Evolutionary conservation across 2,888 invertebrate genomes (phyloP).

Genomic region (Emmelina monodactyla): DNA sequence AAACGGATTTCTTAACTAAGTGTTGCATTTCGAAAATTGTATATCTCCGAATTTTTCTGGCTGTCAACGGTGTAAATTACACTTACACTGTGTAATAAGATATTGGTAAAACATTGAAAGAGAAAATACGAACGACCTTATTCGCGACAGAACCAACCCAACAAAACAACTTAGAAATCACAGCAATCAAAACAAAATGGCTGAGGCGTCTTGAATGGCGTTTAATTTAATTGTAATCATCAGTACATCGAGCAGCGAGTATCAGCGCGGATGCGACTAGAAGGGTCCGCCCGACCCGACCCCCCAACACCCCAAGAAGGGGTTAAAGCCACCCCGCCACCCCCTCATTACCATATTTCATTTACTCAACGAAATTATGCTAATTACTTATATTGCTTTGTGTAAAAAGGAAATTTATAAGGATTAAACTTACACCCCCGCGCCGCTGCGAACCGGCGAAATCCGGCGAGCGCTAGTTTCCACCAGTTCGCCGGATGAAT

Average conservation of each 20-base stretch:
- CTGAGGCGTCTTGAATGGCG: slow-evolving; percentile 36
- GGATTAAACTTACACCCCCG: slow-evolving; percentile 61
- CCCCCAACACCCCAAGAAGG: slow-evolving; percentile 36
- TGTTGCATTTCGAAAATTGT: too few species aligned
- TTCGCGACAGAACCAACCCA: slow-evolving; percentile 1
- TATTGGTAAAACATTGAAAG: slow-evolving; percentile 61
- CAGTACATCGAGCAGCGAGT: slow-evolving; percentile 60
- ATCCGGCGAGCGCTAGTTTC: slow-evolving; percentile 40
- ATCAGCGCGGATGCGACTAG: slow-evolving; percentile 60
- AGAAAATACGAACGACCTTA: too few species aligned
- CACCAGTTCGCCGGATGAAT: slow-evolving; percentile 44
- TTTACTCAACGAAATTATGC: slow-evolving; percentile 68
- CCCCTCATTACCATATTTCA: slow-evolving; percentile 67
- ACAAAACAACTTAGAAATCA: too few species aligned
- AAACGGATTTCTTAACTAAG: too few species aligned
- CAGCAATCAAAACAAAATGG: slow-evolving; percentile 56
- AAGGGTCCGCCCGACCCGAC: slow-evolving; percentile 34
- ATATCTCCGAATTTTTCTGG: too few species aligned
- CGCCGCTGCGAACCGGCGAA: slow-evolving; percentile 28
- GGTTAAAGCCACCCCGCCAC: slow-evolving; percentile 25
- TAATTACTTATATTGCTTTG: slow-evolving; percentile 68
- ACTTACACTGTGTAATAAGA: too few species aligned
- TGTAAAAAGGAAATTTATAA: slow-evolving; percentile 68
- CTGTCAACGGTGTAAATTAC: too few species aligned
- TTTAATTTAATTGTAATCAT: slow-evolving; percentile 64